A percentile compares a stretch with the other conserved stretches of the same genome.
Evolutionary conservation across 2,797 vertebrate species (phyloP).

Genomic region (Gobionotothen gibberifrons): DNA sequence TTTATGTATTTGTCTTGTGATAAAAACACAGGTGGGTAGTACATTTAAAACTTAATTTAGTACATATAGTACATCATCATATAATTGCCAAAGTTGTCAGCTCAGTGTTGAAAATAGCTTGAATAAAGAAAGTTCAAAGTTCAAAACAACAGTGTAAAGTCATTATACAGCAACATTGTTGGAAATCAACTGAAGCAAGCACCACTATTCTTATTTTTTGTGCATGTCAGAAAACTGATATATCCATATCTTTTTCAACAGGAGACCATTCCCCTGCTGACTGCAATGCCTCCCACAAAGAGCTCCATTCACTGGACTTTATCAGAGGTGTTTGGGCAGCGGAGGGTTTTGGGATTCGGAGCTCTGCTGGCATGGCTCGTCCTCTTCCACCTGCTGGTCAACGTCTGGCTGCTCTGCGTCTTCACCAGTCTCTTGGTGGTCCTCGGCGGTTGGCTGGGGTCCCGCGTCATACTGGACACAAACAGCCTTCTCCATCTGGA

Average conservation of each 20-base stretch:
- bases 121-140: neutral
- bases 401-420: constrained; percentile 88
- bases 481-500: constrained; percentile 88
- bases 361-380: constrained; percentile 87
- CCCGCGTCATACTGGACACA: constrained; percentile 72
- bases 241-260: constrained; percentile 18
- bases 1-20: neutral
- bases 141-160: neutral
- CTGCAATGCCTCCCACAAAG: constrained; percentile 65
- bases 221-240: neutral
- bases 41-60: neutral
- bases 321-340: constrained; percentile 72
- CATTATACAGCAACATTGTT: neutral
- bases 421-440: constrained; percentile 86
- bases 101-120: neutral
- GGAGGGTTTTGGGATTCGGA: constrained; percentile 79
- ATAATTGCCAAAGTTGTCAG: neutral
- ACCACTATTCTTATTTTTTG: neutral
- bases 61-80: too few relatives aligned
- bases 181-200: neutral
- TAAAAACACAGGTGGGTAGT: neutral
- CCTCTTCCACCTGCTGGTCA: constrained; percentile 89
- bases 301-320: constrained; percentile 57
- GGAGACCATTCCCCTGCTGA: constrained; percentile 15
- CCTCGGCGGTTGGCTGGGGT: constrained; percentile 90